These are phyloP conservation scores for Marcusenius ussheri DNA, from an alignment of 2,113 vertebrate species.

Conservation along the genomic window DNA sequence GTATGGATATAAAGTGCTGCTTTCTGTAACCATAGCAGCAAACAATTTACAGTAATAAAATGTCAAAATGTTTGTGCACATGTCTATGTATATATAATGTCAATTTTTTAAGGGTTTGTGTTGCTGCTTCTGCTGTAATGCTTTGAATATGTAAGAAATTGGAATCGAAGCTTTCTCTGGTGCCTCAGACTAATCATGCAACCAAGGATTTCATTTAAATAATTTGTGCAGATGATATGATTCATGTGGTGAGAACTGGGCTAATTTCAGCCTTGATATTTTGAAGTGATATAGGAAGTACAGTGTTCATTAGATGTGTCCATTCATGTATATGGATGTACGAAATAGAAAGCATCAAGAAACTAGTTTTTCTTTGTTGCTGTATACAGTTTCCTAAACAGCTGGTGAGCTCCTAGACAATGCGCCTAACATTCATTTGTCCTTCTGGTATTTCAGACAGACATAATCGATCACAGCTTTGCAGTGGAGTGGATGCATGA, in stretches of 20 bases:
- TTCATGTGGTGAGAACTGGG: not conserved
- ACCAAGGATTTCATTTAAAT: not conserved
- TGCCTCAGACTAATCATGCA: not conserved
- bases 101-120: not conserved
- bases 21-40: conserved; percentile 9
- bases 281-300: not conserved
- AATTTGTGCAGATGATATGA: conserved; percentile 1
- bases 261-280: conserved; percentile 7
- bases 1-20: conserved; percentile 47
- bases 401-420: not conserved
- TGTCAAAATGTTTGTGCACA: not conserved
- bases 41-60: not conserved
- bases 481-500: conserved; percentile 98
- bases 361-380: not conserved
- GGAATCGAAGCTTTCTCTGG: not conserved
- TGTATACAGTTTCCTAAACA: not conserved
- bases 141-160: not conserved
- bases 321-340: not conserved
- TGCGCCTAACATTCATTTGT: not conserved
- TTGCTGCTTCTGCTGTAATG: not conserved
- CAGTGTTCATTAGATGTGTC: not conserved
- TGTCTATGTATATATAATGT: not conserved
- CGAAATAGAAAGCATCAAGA: not conserved
- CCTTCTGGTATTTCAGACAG: conserved; percentile 62
- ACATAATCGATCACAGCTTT: conserved; percentile 93